Evolutionary conservation across 2,113 vertebrate species (phyloP).

Genomic region (Tachysurus fulvidraco): DNA sequence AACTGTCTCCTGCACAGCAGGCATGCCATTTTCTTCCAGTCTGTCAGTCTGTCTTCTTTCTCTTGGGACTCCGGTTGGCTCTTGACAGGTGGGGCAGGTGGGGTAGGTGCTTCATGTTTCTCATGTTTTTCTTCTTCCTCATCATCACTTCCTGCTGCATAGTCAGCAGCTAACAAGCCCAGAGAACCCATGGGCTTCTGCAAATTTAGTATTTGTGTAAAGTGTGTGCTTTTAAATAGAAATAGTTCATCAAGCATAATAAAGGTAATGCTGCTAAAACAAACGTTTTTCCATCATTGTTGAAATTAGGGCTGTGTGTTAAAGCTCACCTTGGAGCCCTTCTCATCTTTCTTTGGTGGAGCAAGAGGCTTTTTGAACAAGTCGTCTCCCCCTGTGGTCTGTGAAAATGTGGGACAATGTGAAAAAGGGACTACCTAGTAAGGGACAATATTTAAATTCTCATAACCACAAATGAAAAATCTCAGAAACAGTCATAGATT

Average conservation of each 20-base stretch:
- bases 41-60: slow-evolving; percentile 86
- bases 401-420: neutral
- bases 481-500: neutral
- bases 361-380: slow-evolving; percentile 95
- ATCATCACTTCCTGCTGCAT: slow-evolving; percentile 92
- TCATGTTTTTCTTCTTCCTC: slow-evolving; percentile 92
- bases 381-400: slow-evolving; percentile 79
- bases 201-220: slow-evolving; percentile 25
- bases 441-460: neutral
- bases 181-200: slow-evolving; percentile 92
- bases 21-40: slow-evolving; percentile 98
- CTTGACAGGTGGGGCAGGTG: slow-evolving; percentile 55
- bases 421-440: neutral
- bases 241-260: slow-evolving; percentile 32
- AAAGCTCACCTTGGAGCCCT: slow-evolving; percentile 71
- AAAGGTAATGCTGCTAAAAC: neutral
- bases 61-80: slow-evolving; percentile 76
- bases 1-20: slow-evolving; percentile 94
- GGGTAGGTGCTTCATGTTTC: slow-evolving; percentile 76
- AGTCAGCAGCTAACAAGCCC: slow-evolving; percentile 89
- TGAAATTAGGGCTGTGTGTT: neutral
- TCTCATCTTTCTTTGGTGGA: slow-evolving; percentile 86
- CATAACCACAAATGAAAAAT: neutral
- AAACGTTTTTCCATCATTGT: neutral
- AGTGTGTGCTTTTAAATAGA: neutral